phyloP scores from a whole-genome alignment of 2,113 vertebrate genomes.

The mouse (Mus musculus) region DNA sequence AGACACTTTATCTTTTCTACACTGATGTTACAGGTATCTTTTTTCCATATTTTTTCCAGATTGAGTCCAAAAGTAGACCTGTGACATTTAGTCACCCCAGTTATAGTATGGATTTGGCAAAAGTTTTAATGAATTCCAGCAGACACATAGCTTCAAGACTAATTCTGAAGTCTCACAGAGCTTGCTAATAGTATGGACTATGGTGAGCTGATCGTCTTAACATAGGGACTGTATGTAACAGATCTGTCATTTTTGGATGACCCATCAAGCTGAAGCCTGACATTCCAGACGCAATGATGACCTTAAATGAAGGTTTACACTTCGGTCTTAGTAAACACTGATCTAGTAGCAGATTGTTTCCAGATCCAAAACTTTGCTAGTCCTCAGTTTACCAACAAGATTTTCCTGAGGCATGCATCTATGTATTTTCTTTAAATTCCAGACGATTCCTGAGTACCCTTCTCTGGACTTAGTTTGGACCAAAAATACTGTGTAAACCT shows the following conservation, averaged over 20 bases:
- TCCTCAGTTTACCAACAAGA: conserved; percentile 64
- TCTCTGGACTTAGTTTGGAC: conserved; percentile 57
- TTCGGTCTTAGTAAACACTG: conserved; percentile 52
- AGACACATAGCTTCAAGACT: conserved; percentile 57
- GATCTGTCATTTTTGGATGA: conserved; percentile 45
- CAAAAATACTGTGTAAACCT: conserved; percentile 64
- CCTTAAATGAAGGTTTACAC: conserved; percentile 49
- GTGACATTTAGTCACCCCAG: conserved; percentile 57
- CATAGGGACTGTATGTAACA: conserved; percentile 21
- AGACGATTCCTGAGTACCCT: conserved; percentile 64
- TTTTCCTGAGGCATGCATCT: conserved; percentile 71
- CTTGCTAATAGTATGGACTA: conserved; percentile 31
- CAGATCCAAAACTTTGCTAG: conserved; percentile 59
- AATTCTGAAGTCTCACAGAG: conserved; percentile 65
- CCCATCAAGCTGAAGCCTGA: conserved; percentile 51
- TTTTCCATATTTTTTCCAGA: conserved; percentile 41
- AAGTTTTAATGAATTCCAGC: conserved; percentile 67
- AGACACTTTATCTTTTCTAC: conserved; percentile 55
- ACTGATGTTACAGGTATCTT: not conserved
- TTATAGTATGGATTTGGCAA: conserved; percentile 60
- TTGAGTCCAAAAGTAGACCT: conserved; percentile 33
- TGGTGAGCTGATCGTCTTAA: conserved; percentile 51
- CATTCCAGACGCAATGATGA: conserved; percentile 56
- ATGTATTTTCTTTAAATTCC: conserved; percentile 42
- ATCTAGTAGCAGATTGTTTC: conserved; percentile 41